A percentile compares a stretch with the other conserved stretches of the same genome.
phyloP scores from a whole-genome alignment of 1,140 invertebrate species.

The Lordiphosa mommai region DNA sequence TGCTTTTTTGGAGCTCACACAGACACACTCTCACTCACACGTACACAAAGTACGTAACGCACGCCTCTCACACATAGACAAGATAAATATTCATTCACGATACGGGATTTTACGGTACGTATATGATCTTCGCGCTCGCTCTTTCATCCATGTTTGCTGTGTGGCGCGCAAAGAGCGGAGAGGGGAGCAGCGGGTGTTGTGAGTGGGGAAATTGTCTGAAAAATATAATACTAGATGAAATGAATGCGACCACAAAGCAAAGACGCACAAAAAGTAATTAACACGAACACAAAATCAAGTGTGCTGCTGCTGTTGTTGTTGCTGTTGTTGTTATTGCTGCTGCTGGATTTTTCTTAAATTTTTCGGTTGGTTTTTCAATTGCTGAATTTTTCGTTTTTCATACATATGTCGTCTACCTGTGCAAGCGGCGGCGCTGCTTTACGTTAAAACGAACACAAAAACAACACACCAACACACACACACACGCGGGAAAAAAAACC shows the following conservation, averaged over 20 bases:
- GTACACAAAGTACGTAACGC: conserved; percentile 36
- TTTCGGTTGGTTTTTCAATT: conserved; percentile 16
- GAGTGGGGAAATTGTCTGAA: conserved; percentile 17
- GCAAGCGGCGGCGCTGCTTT: conserved; percentile 35
- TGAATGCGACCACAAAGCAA: conserved; percentile 60
- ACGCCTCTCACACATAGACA: conserved; percentile 52
- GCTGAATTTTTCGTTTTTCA: conserved; percentile 36
- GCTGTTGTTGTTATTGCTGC: conserved; percentile 25
- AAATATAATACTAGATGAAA: conserved; percentile 66
- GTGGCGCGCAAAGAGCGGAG: no score
- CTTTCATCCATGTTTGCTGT: conserved; percentile 44
- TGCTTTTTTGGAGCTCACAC: conserved; percentile 34
- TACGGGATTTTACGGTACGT: conserved; percentile 57
- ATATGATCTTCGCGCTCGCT: conserved; percentile 63
- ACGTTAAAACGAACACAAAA: conserved; percentile 61
- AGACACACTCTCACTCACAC: conserved; percentile 26
- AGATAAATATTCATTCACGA: conserved; percentile 66
- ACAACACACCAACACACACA: conserved; percentile 36
- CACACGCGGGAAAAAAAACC: conserved; percentile 37
- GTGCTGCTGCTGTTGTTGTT: conserved; percentile 25
- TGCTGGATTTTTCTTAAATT: conserved; percentile 27
- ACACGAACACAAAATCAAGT: conserved; percentile 44
- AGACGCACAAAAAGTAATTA: conserved; percentile 68
- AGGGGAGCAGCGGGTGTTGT: no score
- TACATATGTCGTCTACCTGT: conserved; percentile 60